These are phyloP conservation scores for Pseudotriccus pelzelni DNA, from an alignment of 2,797 vertebrate species.

Conservation along the genomic window DNA sequence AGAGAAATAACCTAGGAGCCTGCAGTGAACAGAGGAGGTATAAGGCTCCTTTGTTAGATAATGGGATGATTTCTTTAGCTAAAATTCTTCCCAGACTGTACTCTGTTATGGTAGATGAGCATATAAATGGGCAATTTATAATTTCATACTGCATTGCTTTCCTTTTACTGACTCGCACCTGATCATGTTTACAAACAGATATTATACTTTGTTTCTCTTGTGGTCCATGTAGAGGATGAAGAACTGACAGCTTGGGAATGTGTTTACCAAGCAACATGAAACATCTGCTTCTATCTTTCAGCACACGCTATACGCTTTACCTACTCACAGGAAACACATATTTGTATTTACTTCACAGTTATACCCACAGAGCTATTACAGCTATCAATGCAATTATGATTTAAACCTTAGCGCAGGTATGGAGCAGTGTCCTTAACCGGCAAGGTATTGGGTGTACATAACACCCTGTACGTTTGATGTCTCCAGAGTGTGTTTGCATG, in stretches of 20 bases:
- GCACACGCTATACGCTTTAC: background rate
- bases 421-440: background rate
- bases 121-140: background rate
- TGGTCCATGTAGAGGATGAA: background rate
- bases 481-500: background rate
- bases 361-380: background rate
- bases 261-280: background rate
- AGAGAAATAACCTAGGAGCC: background rate
- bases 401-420: background rate
- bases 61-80: background rate
- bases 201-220: background rate
- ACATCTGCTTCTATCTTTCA: background rate
- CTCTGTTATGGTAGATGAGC: background rate
- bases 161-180: background rate
- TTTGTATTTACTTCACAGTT: background rate
- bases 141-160: background rate
- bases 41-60: background rate
- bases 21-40: background rate
- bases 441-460: background rate
- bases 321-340: background rate
- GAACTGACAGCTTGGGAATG: background rate
- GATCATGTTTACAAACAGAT: background rate
- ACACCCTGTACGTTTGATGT: fast-evolving
- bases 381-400: background rate
- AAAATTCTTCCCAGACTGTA: background rate